Base-by-base conservation (phyloP, 2,888 invertebrate species). In the Xylota sylvarum region DNA sequence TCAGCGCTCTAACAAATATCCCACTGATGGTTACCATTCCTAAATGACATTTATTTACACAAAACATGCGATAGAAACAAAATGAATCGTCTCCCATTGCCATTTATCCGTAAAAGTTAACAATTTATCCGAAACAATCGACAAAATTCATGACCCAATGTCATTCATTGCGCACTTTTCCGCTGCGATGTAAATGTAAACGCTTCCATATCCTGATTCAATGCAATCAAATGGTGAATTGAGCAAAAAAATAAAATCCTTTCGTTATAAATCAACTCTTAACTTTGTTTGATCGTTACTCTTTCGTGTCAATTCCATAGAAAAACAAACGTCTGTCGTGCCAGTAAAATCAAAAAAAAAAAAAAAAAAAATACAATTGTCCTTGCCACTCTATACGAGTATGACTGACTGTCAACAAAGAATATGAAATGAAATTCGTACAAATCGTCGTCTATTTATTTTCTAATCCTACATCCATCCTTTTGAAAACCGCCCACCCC, bases 201-300 rank as follows among this genome's bases (percentile, higher is more conserved):
- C 50, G 19, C 4, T 12, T 30, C 10, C 4, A 37, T 79, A 50
- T 64, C 73, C 69, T 58, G 46, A 58, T 74, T 40, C 30, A 70
- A 32, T 70, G 70, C 70, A 52, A 70, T 85, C 43, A 70, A 58
- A 55, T 0, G 14, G 46, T 19, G 27, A 56, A 50, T 50, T 19
- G 35, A 30, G 30, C 52, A 52, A 40, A 5, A 14, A 37, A 55
- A 55, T 32, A 27, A 56, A 14, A 32, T 35, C 37, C 30, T 23
- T 40, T 32, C 17, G 23, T 35, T 74, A 64, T 70, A 80, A 84
- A 74, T 50, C 74, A 84, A 64, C 46, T 48, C 62, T 32, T 32
- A 58, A 43, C 27, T 9, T 74, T 80, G 84, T 84, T 84, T 84
- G 84, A 74, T 84, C 84, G 84, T 79, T 84, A 74, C 10, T n/a